A percentile compares a stretch with the other conserved stretches of the same genome.
Conservation (phyloP, 2,888 invertebrate genomes). For the Scaptodrosophila latifasciaeformis region DNA sequence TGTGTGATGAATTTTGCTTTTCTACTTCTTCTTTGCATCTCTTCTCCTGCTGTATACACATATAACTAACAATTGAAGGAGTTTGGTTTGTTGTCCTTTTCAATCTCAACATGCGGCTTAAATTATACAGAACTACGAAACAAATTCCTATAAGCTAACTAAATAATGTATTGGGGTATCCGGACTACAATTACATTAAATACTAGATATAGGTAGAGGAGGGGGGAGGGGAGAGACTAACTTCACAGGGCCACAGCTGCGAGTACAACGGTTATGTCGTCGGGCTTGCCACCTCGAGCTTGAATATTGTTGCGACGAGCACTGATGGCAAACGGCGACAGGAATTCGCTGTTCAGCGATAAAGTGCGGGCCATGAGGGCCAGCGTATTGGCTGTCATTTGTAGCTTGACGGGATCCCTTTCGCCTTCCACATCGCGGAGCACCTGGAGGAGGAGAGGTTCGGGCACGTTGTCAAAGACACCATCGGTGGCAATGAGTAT, state of each 20-base stretch:
- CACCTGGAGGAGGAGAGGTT: slow-evolving; percentile 90
- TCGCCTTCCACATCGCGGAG: slow-evolving; percentile 85
- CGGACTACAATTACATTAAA: slow-evolving; percentile 41
- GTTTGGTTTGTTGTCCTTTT: slow-evolving; percentile 1
- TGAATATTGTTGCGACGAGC: slow-evolving; percentile 95
- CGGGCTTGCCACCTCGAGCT: slow-evolving; percentile 97
- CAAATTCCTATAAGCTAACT: slow-evolving; percentile 53
- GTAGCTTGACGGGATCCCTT: slow-evolving; percentile 84
- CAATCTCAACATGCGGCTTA: slow-evolving; percentile 57
- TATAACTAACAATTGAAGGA: slow-evolving; percentile 48
- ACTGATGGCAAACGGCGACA: slow-evolving; percentile 96
- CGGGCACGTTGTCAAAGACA: slow-evolving; percentile 98
- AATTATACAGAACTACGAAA: slow-evolving; percentile 49
- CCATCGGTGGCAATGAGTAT: slow-evolving; percentile 98
- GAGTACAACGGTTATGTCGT: slow-evolving; percentile 97
- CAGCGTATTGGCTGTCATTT: slow-evolving; percentile 94
- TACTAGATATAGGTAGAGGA: slow-evolving; percentile 35
- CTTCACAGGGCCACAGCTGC: slow-evolving; percentile 89
- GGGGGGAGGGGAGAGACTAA: slow-evolving; percentile 17
- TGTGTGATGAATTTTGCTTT: too few relatives aligned
- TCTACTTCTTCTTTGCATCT: too few relatives aligned
- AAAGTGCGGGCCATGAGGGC: slow-evolving; percentile 96
- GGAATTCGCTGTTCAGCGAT: slow-evolving; percentile 94
- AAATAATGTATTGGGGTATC: slow-evolving; percentile 42
- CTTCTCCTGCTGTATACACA: background rate